phyloP scores from a whole-genome alignment of 2,113 vertebrate genomes.

The Corythaeola cristata region DNA sequence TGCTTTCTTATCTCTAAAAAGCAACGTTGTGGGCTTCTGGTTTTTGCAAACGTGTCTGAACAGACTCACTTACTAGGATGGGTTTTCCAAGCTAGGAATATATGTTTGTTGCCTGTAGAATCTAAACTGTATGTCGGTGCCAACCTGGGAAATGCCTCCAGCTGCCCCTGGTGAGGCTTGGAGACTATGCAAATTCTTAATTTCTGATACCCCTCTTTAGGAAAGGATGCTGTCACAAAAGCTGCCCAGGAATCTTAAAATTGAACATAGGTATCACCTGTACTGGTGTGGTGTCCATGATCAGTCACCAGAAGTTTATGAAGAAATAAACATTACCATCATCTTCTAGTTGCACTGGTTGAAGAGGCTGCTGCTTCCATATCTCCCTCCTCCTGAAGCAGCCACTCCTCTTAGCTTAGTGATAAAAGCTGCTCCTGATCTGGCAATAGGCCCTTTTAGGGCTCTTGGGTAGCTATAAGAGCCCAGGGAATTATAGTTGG shows the following conservation, averaged over 20 bases:
- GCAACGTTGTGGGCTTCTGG: not conserved
- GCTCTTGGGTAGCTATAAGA: not conserved
- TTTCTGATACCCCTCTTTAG: not conserved
- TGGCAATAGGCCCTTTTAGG: rapidly evolving
- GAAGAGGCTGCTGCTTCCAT: not conserved
- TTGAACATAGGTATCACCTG: not conserved
- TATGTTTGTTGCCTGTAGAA: not conserved
- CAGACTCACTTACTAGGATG: not conserved
- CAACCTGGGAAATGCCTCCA: not conserved
- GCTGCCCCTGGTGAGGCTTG: no score
- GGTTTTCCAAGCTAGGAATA: not conserved
- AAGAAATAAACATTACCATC: not conserved
- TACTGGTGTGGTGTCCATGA: not conserved
- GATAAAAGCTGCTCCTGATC: not conserved
- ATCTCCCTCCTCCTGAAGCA: not conserved
- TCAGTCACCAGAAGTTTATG: not conserved
- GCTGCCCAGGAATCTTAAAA: not conserved
- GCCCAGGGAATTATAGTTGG: not conserved
- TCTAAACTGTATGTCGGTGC: not conserved
- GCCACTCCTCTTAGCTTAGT: not conserved
- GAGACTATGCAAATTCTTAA: not conserved
- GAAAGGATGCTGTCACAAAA: not conserved
- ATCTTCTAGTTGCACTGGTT: not conserved
- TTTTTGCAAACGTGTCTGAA: not conserved
- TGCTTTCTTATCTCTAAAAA: not conserved